Percentiles rank a stretch among this genome's conserved stretches.
These are phyloP conservation scores for Cryptotermes secundus DNA, from an alignment of 1,140 invertebrate genomes.

Conservation along the genomic window DNA sequence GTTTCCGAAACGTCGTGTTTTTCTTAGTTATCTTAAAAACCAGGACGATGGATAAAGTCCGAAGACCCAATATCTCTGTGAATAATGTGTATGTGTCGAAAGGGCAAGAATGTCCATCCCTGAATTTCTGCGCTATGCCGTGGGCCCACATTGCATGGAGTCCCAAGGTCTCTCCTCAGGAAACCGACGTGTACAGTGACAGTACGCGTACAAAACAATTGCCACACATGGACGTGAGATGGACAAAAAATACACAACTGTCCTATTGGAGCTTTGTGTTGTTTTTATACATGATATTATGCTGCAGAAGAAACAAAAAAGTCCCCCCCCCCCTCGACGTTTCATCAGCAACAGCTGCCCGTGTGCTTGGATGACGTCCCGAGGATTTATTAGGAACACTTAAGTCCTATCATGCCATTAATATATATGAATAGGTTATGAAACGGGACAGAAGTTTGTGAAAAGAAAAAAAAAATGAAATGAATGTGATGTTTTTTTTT, in stretches of 20 bases:
- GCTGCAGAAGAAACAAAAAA: not conserved
- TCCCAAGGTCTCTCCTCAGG: not conserved
- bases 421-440: constrained; percentile 8
- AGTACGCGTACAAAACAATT: not conserved
- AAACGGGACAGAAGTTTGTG: not conserved
- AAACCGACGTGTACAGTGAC: not conserved
- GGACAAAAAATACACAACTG: not conserved
- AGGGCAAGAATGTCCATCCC: too few species aligned
- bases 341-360: not conserved
- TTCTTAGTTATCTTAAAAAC: too few species aligned
- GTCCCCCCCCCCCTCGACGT: not conserved
- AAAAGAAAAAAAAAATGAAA: too few species aligned
- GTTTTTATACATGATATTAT: not conserved
- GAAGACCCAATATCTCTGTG: too few species aligned
- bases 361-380: not conserved
- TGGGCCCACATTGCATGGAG: not conserved
- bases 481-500: not conserved
- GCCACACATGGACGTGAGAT: not conserved
- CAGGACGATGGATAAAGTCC: too few species aligned
- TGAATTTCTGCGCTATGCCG: too few species aligned
- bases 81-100: too few species aligned
- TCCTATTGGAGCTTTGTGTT: not conserved
- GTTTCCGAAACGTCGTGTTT: too few species aligned
- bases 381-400: not conserved
- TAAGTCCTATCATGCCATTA: not conserved